Evolutionary conservation across 2,888 invertebrate genomes (phyloP).

Genomic region (Drosophila austrosaltans): DNA sequence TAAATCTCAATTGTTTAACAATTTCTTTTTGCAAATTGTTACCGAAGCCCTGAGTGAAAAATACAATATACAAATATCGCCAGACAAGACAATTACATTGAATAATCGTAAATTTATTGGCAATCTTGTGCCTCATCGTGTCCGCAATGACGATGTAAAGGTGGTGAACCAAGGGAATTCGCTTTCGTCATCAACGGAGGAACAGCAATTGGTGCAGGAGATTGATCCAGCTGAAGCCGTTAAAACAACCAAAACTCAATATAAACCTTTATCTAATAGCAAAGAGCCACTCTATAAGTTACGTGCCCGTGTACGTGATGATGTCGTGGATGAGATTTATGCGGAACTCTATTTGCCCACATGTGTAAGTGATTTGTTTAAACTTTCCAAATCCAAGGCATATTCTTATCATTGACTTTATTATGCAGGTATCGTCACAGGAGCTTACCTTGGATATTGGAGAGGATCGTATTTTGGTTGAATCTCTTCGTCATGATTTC

Average conservation of each 20-base stretch:
- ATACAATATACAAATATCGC: slow-evolving; percentile 88
- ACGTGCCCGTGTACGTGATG: slow-evolving; percentile 85
- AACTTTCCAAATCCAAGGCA: neutral
- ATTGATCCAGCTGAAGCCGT: slow-evolving; percentile 80
- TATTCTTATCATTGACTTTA: neutral
- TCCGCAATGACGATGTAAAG: slow-evolving; percentile 88
- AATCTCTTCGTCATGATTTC: slow-evolving; percentile 86
- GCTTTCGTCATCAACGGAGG: neutral
- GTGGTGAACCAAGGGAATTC: slow-evolving; percentile 58
- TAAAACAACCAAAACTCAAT: slow-evolving; percentile 26
- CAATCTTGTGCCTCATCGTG: slow-evolving; percentile 89
- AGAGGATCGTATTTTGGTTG: slow-evolving; percentile 90
- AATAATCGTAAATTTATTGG: slow-evolving; percentile 91
- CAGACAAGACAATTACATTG: slow-evolving; percentile 87
- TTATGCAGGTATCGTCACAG: slow-evolving; percentile 85
- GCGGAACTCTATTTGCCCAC: slow-evolving; percentile 83
- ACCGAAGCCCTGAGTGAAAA: slow-evolving; percentile 92
- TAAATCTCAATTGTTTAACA: slow-evolving; percentile 88
- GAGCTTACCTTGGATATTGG: slow-evolving; percentile 88
- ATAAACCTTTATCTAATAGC: slow-evolving; percentile 54
- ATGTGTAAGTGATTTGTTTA: slow-evolving; percentile 73
- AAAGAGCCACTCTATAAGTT: slow-evolving; percentile 86
- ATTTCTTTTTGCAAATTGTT: slow-evolving; percentile 91
- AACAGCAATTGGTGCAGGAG: slow-evolving; percentile 86
- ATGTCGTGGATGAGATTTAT: slow-evolving; percentile 76